Base-by-base conservation (phyloP, 64 coral and sea anemone species). In the Stichodactyla helianthus region DNA sequence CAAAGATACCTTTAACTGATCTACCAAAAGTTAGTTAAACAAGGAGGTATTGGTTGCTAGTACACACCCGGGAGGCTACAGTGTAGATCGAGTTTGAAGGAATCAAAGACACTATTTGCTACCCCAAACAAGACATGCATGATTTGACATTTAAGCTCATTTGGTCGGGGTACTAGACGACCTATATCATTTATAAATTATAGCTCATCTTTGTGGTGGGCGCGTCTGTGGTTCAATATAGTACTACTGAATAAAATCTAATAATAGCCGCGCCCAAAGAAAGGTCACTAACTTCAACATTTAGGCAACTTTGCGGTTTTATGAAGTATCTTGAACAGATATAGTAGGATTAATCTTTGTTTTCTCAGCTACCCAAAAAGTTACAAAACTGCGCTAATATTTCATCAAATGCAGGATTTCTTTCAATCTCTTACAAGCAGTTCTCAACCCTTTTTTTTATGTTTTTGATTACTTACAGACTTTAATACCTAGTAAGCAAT, bases 161-260 rank as follows among this genome's bases (percentile, higher is more conserved):
- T 26, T 71, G 68, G 68, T 28, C 6, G 68, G 68, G 4, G 3
- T 28, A 25, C 23, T 28, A 71, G 68, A 74, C 68, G 27, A 10
- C 68, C 25, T 23, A 74, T 35, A 13, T 74, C 25, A 74, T 2
- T 70, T 74, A 74, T 68, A 20, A 68, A 59, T 90, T 53, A 86
- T 23, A 50, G 4, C 10, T 79, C 4, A 27, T 28, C 62, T 55
- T 27, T 44, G 53, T 82, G 18, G 22, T 88, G 26, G 52, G 56
- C 51, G 20, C 31, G 56, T 20, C 19, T 22, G 55, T 62, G 25
- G 77, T 17, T 22, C 54, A 51, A 25, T 58, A 51, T 16, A 63
- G 25, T 65, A 64, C 35, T 44, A 63, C 54, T 31, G 7, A 71
- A 71, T 28, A 12, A 25, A 26, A 12, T 67, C n/a, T 20, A 22